These are phyloP conservation scores for Cynocephalus volans DNA, from an alignment of 2,113 vertebrate genomes.

Conservation along the genomic window DNA sequence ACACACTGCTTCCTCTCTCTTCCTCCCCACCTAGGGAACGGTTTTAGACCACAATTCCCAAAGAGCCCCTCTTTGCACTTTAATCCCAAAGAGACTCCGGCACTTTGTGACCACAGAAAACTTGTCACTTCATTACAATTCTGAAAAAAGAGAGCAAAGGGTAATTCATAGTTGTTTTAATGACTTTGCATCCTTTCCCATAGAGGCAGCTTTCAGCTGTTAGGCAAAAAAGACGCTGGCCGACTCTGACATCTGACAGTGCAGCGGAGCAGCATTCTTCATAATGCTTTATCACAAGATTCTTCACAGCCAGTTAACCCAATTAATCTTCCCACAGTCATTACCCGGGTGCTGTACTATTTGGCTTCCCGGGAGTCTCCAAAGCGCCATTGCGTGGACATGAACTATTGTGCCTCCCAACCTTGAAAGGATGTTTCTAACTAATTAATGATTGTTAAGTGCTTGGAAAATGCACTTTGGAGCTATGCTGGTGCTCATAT, in stretches of 20 bases:
- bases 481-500: conserved; percentile 10
- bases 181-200: conserved; percentile 60
- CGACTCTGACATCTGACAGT: background rate
- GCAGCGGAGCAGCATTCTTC: background rate
- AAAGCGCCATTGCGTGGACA: background rate
- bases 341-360: background rate
- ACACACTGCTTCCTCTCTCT: conserved; percentile 70
- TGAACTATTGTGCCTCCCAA: conserved; percentile 40
- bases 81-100: conserved; percentile 47
- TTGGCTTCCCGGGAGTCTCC: background rate
- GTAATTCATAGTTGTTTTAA: conserved; percentile 52
- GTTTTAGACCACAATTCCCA: conserved; percentile 76
- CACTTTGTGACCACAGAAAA: conserved; percentile 62
- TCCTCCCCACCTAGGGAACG: conserved; percentile 61
- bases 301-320: conserved; percentile 41
- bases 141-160: conserved; percentile 27
- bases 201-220: conserved; percentile 25
- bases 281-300: conserved; percentile 29
- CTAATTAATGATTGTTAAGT: conserved; percentile 70
- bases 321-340: conserved; percentile 41
- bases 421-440: conserved; percentile 66
- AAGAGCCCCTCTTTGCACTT: conserved; percentile 40
- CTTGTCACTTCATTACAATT: conserved; percentile 59
- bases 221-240: background rate
- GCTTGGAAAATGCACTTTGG: conserved; percentile 64